Percentiles rank a stretch among this genome's conserved stretches.
phyloP scores from a whole-genome alignment of 2,797 vertebrate species.

The Hoplostethus atlanticus region DNA sequence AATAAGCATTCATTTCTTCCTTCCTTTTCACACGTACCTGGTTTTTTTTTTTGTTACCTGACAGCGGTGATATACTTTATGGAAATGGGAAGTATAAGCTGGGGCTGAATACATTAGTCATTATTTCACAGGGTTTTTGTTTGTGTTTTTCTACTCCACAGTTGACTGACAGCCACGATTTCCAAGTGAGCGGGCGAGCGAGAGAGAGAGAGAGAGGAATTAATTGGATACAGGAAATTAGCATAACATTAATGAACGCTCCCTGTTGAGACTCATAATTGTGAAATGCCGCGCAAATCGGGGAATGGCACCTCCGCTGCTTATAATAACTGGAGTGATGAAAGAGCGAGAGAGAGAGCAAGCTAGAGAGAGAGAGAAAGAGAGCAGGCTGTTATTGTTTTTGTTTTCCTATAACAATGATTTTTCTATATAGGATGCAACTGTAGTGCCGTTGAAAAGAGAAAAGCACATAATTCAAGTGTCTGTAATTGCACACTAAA shows the following conservation, averaged over 20 bases:
- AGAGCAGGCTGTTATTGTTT: constrained; percentile 53
- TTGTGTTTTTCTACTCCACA: constrained; percentile 73
- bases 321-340: constrained; percentile 76
- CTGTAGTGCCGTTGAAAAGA: constrained; percentile 48
- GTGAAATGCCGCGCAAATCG: constrained; percentile 80
- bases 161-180: constrained; percentile 85
- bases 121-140: constrained; percentile 80
- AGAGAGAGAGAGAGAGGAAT: constrained; percentile 80
- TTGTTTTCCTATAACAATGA: constrained; percentile 75
- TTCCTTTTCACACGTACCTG: constrained; percentile 46
- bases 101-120: constrained; percentile 70
- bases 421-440: constrained; percentile 61
- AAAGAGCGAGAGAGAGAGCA: constrained; percentile 49
- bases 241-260: constrained; percentile 89
- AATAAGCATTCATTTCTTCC: constrained; percentile 53
- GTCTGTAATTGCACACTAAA: constrained; percentile 69
- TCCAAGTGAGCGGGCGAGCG: constrained; percentile 79
- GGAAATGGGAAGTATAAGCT: constrained; percentile 63
- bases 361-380: constrained; percentile 13
- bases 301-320: constrained; percentile 74
- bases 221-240: constrained; percentile 89
- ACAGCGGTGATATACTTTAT: constrained; percentile 55
- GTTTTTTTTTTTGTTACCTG: constrained; percentile 55
- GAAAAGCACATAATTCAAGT: constrained; percentile 57
- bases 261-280: constrained; percentile 86